Conservation (phyloP, 2,797 vertebrate species). For the Ficedula albicollis region DNA sequence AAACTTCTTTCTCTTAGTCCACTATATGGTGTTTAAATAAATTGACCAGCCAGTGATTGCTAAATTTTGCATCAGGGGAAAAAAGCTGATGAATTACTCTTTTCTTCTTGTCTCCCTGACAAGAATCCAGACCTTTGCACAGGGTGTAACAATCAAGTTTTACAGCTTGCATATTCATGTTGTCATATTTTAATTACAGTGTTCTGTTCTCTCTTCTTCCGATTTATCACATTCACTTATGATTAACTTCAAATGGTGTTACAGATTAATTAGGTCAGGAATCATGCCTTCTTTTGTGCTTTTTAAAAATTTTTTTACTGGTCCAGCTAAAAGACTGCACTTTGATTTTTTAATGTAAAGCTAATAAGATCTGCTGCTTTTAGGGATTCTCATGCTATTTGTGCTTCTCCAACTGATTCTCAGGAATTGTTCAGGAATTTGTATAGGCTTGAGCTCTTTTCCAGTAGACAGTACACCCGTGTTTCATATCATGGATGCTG, state of each 20-base stretch:
- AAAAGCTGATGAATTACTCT: not conserved
- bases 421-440: not conserved
- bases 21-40: not conserved
- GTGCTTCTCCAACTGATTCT: not conserved
- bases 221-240: not conserved
- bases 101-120: not conserved
- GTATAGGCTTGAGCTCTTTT: not conserved
- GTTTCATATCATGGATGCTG: not conserved
- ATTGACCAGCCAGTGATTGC: not conserved
- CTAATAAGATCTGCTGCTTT: not conserved
- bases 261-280: not conserved
- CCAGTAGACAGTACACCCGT: not conserved
- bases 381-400: not conserved
- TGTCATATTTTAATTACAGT: conserved; percentile 26
- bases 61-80: not conserved
- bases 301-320: not conserved
- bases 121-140: not conserved
- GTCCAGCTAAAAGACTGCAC: not conserved
- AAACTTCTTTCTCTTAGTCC: not conserved
- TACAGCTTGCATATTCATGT: not conserved
- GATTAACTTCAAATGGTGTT: not conserved
- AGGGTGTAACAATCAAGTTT: not conserved
- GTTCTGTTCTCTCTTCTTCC: not conserved
- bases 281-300: not conserved
- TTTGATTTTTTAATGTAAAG: not conserved